Base-by-base conservation (phyloP, 1,140 invertebrate genomes). In the Drosophila subobscura region DNA sequence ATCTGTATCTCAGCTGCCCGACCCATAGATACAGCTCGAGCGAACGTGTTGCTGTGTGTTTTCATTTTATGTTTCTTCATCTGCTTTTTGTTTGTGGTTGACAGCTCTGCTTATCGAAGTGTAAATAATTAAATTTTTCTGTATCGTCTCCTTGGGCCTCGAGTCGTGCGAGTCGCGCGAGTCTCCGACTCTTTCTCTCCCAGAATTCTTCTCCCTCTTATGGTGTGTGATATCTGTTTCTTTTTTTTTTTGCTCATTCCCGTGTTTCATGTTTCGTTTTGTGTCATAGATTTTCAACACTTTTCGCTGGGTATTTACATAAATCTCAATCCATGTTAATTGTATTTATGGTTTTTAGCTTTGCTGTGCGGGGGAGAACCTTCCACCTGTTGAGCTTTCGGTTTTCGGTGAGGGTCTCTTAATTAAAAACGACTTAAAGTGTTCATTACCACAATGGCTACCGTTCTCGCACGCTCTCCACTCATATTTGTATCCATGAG, bases 371-470 rank as follows among this genome's bases (percentile, higher is more conserved):
- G 23, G 49, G 45, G 4, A 29, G 20, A 6, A 14, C 37, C 29
- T 75, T 61, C 58, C 58, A 76, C 65, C 79, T 79, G 79, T 66
- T 54, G 47, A 64, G 79, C 67, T 68, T 54, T 68, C 33, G 41
- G 53, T 40, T 23, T 44, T 71, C 27, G 29, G 33, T 20, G 16
- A 20, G 16, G 49, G 77, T 45, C 77, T 76, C 84, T 77, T 90
- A 89, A 91, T 91, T 91, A 91, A 91, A 90, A 84, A 72, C 83
- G 84, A 80, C 86, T 91, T 88, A 90, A 90, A 86, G 85, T 74
- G 81, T 91, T 90, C 72, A 88, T 91, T 91, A 89, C 84, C 73
- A 75, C 66, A 67, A 44, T 44, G 51, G 89, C 89, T 90, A 91
- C 89, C 64, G 89, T 45, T 80, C 61, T 59, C 79, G 64, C 73